phyloP scores from a whole-genome alignment of 2,888 invertebrate species.

The Tigriopus californicus region DNA sequence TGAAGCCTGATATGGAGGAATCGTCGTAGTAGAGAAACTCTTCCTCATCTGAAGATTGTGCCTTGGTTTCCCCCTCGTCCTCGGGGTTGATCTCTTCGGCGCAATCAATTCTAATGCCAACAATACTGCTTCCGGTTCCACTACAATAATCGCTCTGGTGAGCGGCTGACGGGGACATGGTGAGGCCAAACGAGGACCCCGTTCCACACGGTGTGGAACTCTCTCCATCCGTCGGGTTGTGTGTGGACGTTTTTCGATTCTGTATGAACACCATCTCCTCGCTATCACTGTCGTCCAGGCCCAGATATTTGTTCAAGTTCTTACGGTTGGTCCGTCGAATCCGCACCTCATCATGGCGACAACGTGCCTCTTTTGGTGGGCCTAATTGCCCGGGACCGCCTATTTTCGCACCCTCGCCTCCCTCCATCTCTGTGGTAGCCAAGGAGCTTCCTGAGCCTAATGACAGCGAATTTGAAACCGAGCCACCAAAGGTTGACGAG shows the following conservation, averaged over 20 bases:
- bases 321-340: background rate
- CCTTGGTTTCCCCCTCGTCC: too few relatives aligned
- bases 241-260: background rate
- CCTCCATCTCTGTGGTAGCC: too few relatives aligned
- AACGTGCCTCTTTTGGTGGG: background rate
- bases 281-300: conserved; percentile 1
- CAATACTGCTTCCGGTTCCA: too few relatives aligned
- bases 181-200: background rate
- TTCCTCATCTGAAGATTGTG: too few relatives aligned
- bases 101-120: too few relatives aligned
- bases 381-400: background rate
- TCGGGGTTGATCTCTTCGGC: too few relatives aligned
- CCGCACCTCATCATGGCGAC: background rate
- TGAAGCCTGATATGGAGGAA: background rate
- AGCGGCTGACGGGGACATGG: background rate
- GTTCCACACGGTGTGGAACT: too few relatives aligned
- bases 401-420: background rate
- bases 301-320: conserved; percentile 2
- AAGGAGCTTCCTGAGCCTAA: background rate
- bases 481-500: background rate
- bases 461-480: background rate
- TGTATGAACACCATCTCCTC: conserved; percentile 10
- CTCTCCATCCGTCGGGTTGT: too few relatives aligned
- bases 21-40: too few relatives aligned
- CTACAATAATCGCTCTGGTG: too few relatives aligned